Evolutionary conservation across 2,888 invertebrate species (phyloP).

Genomic region (Homarus gammarus): DNA sequence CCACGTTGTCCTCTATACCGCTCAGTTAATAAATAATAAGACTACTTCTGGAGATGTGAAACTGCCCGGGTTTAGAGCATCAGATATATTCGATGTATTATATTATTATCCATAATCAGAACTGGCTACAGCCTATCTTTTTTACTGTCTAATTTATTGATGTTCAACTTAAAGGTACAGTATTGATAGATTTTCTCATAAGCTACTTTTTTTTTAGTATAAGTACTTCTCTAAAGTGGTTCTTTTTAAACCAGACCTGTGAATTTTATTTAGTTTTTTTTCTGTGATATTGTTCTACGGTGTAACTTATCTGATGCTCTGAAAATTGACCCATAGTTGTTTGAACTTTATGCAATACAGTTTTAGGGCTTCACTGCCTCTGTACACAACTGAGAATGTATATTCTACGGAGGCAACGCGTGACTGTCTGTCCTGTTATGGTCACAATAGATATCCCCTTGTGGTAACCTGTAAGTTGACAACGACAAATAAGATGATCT

Average conservation of each 20-base stretch:
- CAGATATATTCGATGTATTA: background rate
- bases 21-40: no score
- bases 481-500: background rate
- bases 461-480: background rate
- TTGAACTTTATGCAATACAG: background rate
- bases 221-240: no score
- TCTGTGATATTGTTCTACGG: no score
- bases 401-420: background rate
- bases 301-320: background rate
- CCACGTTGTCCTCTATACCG: background rate
- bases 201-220: no score
- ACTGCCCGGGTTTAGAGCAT: background rate
- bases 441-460: constrained; percentile 2
- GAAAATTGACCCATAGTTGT: background rate
- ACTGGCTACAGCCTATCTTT: no score
- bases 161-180: no score
- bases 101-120: no score
- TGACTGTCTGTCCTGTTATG: background rate
- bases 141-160: no score
- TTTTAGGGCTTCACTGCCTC: background rate
- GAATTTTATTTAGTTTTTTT: no score
- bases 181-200: no score
- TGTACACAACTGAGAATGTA: background rate
- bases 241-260: no score
- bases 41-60: background rate